Percentiles rank a stretch among this genome's conserved stretches.
Evolutionary conservation across 2,888 invertebrate species (phyloP).

Genomic region (Pherbina coryleti): DNA sequence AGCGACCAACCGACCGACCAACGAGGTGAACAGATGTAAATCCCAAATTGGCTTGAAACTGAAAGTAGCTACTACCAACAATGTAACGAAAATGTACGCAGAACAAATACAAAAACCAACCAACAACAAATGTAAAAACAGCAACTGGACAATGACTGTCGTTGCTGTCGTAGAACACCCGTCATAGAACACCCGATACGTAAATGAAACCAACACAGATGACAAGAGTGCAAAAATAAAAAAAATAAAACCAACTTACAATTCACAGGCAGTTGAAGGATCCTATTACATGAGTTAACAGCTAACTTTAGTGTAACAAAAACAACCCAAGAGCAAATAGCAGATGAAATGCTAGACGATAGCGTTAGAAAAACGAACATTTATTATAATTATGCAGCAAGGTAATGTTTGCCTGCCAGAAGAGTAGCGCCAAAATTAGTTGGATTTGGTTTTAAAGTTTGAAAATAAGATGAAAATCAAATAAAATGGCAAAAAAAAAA

Average conservation of each 20-base stretch:
- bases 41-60: constrained; percentile 29
- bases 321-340: neutral
- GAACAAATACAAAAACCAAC: neutral
- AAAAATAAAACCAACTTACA: neutral
- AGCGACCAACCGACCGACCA: neutral
- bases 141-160: neutral
- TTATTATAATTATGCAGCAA: constrained; percentile 2
- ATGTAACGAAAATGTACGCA: neutral
- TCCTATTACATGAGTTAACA: constrained; percentile 8
- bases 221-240: neutral
- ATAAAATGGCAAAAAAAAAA: neutral
- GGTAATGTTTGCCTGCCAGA: neutral
- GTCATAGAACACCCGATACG: neutral
- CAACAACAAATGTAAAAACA: neutral
- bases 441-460: neutral
- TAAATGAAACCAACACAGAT: constrained; percentile 1
- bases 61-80: neutral
- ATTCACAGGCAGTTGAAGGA: neutral
- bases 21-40: constrained; percentile 24
- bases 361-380: neutral
- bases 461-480: neutral
- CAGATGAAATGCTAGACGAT: neutral
- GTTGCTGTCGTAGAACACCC: neutral
- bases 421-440: neutral
- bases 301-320: neutral